Evolutionary conservation across 2,888 invertebrate species (phyloP), one percentile per base, ranked within the genome.

Genomic region (Ichneumoninae sp.): DNA sequence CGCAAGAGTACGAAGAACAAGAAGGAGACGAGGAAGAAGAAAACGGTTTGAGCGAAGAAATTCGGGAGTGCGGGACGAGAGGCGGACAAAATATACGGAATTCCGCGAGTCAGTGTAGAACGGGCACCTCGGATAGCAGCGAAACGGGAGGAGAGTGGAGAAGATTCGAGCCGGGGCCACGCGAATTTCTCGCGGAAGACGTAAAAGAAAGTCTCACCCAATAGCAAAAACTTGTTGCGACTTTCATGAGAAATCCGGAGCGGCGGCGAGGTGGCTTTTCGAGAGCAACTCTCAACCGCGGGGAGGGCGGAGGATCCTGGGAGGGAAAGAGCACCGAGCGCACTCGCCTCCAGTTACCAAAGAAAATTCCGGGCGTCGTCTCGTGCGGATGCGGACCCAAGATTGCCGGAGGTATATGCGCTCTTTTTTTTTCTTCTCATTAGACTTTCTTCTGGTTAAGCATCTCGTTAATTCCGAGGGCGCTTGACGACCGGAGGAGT

Each of bases 141-240:
- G 52, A 52, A n/a, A 70, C 26, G 60, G 44, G 74, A 83, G 68
- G 72, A 71, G 77, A 72, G 62, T 62, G 30, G 54, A 26, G 75
- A 52, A 75, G 52, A 80, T 75, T 57, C 77, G 77, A 52, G 47
- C 66, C 26, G 26, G 65, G 47, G 60, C 50, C 66, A 75, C 74
- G 33, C 60, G 66, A 84, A 71, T 66, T 78, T n/a, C 68, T 54
- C 22, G 60, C 83, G 75, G 77, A 75, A 50, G 36, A 66, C 62
- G 44, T 70, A 57, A 62, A 78, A 70, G 66, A 62, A 71, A 69
- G 80, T 76, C 72, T 71, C 76, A 30, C 52, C 74, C 83, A 70
- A 81, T 83, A 70, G 85, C 54, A 85, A 89, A 89, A 89, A 91
- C 89, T 92, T 91, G 91, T 91, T 91, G 92, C 90, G 88, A 89